Evolutionary conservation across 2,797 vertebrate genomes (phyloP), one percentile per base, ranked within the genome.

Genomic region (Pelobates cultripes): DNA sequence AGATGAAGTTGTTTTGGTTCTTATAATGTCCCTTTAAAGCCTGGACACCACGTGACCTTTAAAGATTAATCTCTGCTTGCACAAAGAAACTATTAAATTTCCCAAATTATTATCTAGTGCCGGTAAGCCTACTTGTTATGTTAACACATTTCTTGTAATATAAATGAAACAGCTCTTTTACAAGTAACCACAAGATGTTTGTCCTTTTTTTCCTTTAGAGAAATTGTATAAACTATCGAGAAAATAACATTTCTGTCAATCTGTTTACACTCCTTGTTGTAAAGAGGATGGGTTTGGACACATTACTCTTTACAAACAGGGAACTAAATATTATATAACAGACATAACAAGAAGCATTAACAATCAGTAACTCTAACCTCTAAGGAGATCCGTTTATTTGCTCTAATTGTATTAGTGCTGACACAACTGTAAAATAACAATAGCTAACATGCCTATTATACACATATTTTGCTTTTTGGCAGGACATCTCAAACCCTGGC

Each of bases 101-200:
- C 12, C 68, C 13, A 45, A 44, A 70, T 2, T n/a, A 14, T 45
- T 47, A 14, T 17, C 7, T 13, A 14, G 6, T 70, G 68, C 8
- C 68, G 7, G 68, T 44, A 70, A 70, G 17, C 14, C 15, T 10
- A 70, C 43, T 14, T 45, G 3, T 44, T 70, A 45, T 43, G 5
- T 70, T 70, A 7, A 45, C 68, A 70, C 43, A 45, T 43, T 68
- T 53, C 45, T 28, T 17, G 43, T 71, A 71, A 71, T 51, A 17
- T 51, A 51, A 71, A 71, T 51, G 8, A 71, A 71, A 71, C 2
- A 71, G 70, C n/a, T 28, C 7, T 13, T 70, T 70, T 41, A 14
- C 70, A 10, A 51, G 15, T 44, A 71, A 28, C 44, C 70, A 71
- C 70, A 71, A 51, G 70, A 8, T 6, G 7, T 64, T 64, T 64